A percentile compares a stretch with the other conserved stretches of the same genome.
Conservation (phyloP, 2,113 vertebrate species). For the Coryphaenoides rupestris region DNA sequence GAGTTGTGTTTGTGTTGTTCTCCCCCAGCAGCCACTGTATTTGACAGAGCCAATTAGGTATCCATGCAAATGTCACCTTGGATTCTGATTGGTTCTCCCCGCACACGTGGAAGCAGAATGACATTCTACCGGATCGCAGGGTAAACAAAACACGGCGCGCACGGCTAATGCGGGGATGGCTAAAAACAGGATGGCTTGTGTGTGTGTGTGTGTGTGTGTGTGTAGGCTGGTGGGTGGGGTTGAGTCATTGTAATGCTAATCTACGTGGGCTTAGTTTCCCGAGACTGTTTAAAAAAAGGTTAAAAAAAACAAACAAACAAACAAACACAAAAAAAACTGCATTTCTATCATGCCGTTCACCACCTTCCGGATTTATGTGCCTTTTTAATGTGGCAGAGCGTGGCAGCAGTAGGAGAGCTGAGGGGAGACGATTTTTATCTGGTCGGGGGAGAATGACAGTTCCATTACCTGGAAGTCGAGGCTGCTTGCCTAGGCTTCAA, state of each 20-base stretch:
- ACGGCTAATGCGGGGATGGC: no score
- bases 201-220: no score
- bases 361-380: constrained; percentile 60
- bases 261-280: neutral
- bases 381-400: constrained; percentile 54
- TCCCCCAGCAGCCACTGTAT: no score
- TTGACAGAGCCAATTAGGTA: no score
- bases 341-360: constrained; percentile 57
- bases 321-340: constrained; percentile 6
- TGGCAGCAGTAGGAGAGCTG: constrained; percentile 39
- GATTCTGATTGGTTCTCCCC: no score
- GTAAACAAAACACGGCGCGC: no score
- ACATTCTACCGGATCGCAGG: no score
- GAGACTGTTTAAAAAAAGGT: constrained; percentile 29
- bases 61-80: no score
- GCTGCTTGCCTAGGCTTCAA: constrained; percentile 57
- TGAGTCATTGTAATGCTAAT: constrained; percentile 24
- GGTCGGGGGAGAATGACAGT: constrained; percentile 70
- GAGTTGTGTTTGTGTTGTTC: no score
- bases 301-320: neutral
- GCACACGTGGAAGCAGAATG: no score
- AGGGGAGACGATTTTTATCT: constrained; percentile 62
- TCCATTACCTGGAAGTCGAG: constrained; percentile 69
- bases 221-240: no score
- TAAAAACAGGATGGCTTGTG: neutral